Conservation (phyloP, 2,797 vertebrate genomes). For the Mormyrus hasselquistii region DNA sequence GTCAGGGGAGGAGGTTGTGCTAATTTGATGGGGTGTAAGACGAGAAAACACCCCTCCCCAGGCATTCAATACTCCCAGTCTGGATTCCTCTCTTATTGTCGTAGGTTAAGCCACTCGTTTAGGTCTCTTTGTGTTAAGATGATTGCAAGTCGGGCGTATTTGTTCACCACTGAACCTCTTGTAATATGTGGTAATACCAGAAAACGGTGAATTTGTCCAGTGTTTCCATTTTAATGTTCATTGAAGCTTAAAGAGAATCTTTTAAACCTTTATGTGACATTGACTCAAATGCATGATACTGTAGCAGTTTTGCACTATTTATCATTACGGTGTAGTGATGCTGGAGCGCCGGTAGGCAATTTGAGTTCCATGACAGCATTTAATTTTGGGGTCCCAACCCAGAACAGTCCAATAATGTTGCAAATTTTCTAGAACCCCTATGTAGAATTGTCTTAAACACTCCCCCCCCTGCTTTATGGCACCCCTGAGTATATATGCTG, state of each 20-base stretch:
- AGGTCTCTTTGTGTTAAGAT: not conserved
- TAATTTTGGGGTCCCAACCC: not conserved
- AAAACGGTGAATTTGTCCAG: not conserved
- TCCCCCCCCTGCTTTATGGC: not conserved
- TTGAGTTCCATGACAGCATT: not conserved
- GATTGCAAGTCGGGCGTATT: not conserved
- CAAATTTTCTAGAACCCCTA: not conserved
- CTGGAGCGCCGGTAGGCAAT: not conserved
- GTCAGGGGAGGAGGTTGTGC: not conserved
- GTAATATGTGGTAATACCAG: not conserved
- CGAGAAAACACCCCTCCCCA: not conserved
- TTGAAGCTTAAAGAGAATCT: not conserved
- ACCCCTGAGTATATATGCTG: not conserved
- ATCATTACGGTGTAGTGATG: not conserved
- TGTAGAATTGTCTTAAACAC: not conserved
- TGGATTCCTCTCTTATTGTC: not conserved
- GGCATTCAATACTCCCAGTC: not conserved
- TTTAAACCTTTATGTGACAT: not conserved
- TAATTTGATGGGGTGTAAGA: conserved; percentile 27
- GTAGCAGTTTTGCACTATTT: not conserved
- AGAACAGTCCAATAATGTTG: not conserved
- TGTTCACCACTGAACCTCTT: not conserved
- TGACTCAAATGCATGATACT: not conserved
- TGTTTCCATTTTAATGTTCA: not conserved
- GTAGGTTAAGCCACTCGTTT: not conserved